Base-by-base conservation (phyloP, 2,113 vertebrate species). In the Rhodinocichla rosea region DNA sequence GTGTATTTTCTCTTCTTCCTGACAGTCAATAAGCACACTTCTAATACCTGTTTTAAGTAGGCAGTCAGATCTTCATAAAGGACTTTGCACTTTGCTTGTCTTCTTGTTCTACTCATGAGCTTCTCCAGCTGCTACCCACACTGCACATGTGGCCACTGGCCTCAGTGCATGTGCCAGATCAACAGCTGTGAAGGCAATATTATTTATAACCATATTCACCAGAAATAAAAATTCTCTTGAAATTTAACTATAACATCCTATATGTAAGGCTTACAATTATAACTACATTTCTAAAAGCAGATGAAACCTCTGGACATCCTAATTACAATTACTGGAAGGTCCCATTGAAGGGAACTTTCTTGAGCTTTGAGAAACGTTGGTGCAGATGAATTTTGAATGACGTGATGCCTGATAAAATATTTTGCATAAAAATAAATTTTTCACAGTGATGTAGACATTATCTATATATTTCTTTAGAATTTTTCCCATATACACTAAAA, bases 121-220 rank as follows among this genome's bases (percentile, higher is more conserved):
- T 93, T 93, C 63, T 94, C 84, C 83, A 95, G 82, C 63, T 2
- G 65, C 88, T 94, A 74, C 83, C 90, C 69, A 63, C 26, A 32
- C 39, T 74, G 40, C 62, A 94, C 40, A 95, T 55, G 44, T 94
- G 78, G 89, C 74, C 52, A 57, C 42, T 47, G 32, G 11, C 87
- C 60, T 80, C 81, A 47, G 74, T 12, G 42, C 70, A 78, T 71
- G 44, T 75, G 63, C 84, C 60, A 87, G 76, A 95, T 76, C 77
- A 97, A 93, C 89, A 81, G 74, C 44, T 94, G 70, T 90, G 86
- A 52, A 95, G 71, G 83, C 13, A 82, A 8, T 27, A 37, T 32
- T 49, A 75, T 39, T 71, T 80, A 76, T 69, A 85, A 37, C 16
- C 77, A 65, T 44, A 70, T 26, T 65, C 37, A 59, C 12, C 40